Conservation (phyloP, 2,888 invertebrate species). For the Silvanus unidentatus region DNA sequence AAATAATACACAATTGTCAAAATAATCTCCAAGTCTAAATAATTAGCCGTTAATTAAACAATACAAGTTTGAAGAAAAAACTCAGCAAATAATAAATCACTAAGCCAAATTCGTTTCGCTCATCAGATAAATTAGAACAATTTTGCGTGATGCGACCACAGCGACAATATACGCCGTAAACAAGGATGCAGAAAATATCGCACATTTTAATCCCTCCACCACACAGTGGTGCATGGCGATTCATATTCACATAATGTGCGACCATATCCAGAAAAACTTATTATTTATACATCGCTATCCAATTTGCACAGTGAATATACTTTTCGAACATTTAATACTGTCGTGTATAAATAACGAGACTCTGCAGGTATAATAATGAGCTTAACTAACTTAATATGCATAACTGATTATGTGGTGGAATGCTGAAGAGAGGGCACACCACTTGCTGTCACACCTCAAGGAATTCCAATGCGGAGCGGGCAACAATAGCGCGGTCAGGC, state of each 20-base stretch:
- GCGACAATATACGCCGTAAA: neutral
- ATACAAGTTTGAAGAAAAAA: too few relatives aligned
- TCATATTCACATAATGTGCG: too few relatives aligned
- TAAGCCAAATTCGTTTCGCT: neutral
- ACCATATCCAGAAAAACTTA: too few relatives aligned
- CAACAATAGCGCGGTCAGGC: slow-evolving; percentile 15
- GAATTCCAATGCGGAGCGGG: slow-evolving; percentile 24
- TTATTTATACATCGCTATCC: slow-evolving; percentile 9
- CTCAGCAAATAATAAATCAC: too few relatives aligned
- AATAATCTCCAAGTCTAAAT: too few relatives aligned
- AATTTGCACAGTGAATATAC: slow-evolving; percentile 19
- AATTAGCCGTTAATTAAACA: too few relatives aligned
- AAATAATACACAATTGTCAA: too few relatives aligned
- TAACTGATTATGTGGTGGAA: slow-evolving; percentile 45
- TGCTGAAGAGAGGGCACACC: slow-evolving; percentile 19
- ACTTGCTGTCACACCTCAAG: slow-evolving; percentile 25
- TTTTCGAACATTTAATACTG: slow-evolving; percentile 34
- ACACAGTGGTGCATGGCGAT: too few relatives aligned
- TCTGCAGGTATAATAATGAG: slow-evolving; percentile 45
- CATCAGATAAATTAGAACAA: slow-evolving; percentile 1
- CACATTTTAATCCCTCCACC: neutral
- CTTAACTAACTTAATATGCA: slow-evolving; percentile 47
- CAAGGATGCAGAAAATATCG: slow-evolving; percentile 1
- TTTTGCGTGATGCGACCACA: neutral
- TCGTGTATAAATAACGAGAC: slow-evolving; percentile 43